Evolutionary conservation across 2,888 invertebrate genomes (phyloP).

Genomic region (Chironomus riparius): DNA sequence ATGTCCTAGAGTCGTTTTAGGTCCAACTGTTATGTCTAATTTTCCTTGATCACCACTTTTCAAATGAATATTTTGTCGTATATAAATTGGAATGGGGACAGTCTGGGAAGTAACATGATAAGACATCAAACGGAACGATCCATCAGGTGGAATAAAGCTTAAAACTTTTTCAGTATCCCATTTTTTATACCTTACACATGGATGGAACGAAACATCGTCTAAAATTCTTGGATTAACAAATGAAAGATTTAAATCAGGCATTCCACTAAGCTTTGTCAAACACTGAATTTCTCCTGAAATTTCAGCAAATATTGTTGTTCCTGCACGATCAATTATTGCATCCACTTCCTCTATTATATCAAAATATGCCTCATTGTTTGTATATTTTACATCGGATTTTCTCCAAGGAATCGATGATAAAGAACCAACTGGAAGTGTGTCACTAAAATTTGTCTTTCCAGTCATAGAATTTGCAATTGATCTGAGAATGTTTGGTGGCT

Average conservation of each 20-base stretch:
- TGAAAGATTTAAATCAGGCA: constrained; percentile 96
- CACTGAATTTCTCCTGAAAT: constrained; percentile 99
- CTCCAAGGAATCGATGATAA: constrained; percentile 98
- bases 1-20: constrained; percentile 92
- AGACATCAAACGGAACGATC: constrained; percentile 93
- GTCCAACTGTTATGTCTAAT: constrained; percentile 91
- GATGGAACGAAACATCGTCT: constrained; percentile 99
- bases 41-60: constrained; percentile 82
- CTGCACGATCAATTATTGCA: constrained; percentile 96
- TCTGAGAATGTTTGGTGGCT: constrained; percentile 94
- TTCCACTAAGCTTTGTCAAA: constrained; percentile 94
- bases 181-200: constrained; percentile 94
- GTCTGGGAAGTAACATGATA: constrained; percentile 97
- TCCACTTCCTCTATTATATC: constrained; percentile 99
- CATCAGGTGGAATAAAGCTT: constrained; percentile 98
- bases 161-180: constrained; percentile 96
- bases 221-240: constrained; percentile 96
- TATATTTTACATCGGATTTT: constrained; percentile 93
- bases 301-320: constrained; percentile 96
- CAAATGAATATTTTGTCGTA: constrained; percentile 82
- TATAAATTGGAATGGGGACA: constrained; percentile 94
- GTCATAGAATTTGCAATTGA: constrained; percentile 97
- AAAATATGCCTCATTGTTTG: constrained; percentile 99
- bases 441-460: constrained; percentile 90
- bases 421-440: constrained; percentile 90